A percentile compares a stretch with the other conserved stretches of the same genome.
Evolutionary conservation across 2,113 vertebrate species (phyloP).

Genomic region (Oreotrochilus melanogaster): DNA sequence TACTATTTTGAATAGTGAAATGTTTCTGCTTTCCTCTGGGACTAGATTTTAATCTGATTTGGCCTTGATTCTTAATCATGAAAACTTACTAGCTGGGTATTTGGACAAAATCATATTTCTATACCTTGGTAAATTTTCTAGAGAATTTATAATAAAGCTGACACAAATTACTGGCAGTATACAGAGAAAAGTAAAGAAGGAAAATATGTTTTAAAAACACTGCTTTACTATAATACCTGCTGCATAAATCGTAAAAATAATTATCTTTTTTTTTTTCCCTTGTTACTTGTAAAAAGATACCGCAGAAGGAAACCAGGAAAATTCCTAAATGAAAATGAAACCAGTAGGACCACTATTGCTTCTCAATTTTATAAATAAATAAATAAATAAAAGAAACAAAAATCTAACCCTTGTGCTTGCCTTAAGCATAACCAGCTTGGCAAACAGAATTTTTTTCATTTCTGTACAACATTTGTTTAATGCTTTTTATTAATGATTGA

Average conservation of each 20-base stretch:
- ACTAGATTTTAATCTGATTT: slow-evolving; percentile 12
- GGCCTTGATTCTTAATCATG: background rate
- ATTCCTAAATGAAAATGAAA: slow-evolving; percentile 36
- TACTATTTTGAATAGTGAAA: slow-evolving; percentile 4
- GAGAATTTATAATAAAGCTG: background rate
- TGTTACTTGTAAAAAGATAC: background rate
- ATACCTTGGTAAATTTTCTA: background rate
- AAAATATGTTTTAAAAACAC: background rate
- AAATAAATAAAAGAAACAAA: background rate
- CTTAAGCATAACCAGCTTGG: slow-evolving; percentile 50
- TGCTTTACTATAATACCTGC: background rate
- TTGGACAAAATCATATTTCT: background rate
- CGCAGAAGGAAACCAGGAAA: slow-evolving; percentile 10
- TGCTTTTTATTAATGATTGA: slow-evolving; percentile 40
- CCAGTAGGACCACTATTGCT: background rate
- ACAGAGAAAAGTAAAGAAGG: background rate
- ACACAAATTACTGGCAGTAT: background rate
- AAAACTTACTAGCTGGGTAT: background rate
- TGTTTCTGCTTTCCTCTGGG: background rate
- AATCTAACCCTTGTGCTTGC: background rate
- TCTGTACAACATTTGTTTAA: slow-evolving; percentile 54
- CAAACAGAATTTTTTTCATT: slow-evolving; percentile 55
- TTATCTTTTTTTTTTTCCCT: background rate
- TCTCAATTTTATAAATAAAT: background rate
- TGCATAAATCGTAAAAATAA: background rate